A percentile compares a stretch with the other conserved stretches of the same genome.
Conservation (phyloP, 2,888 invertebrate species). For the Dendrolimus houi region DNA sequence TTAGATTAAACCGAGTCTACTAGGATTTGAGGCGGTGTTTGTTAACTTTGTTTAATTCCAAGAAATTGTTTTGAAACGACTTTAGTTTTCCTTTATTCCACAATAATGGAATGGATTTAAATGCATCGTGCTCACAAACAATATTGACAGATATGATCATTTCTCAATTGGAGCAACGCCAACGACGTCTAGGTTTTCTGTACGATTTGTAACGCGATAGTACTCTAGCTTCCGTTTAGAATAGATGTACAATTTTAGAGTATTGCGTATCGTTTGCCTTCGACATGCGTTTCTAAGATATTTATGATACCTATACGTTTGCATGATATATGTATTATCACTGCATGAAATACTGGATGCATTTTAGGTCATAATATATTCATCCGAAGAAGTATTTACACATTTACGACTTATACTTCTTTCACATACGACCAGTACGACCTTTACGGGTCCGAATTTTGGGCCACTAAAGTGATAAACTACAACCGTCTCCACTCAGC, state of each 20-base stretch:
- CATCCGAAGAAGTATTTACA: too few species aligned
- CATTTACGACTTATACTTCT: too few species aligned
- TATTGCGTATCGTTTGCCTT: constrained; percentile 54
- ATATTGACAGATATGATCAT: constrained; percentile 76
- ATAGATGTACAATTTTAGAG: constrained; percentile 64
- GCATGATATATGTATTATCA: constrained; percentile 20
- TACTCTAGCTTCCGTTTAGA: constrained; percentile 64
- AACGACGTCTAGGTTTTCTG: constrained; percentile 66
- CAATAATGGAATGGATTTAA: constrained; percentile 37
- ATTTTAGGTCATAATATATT: too few species aligned
- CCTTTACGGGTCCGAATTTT: too few species aligned
- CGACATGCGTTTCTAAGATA: constrained; percentile 55
- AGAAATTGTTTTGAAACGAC: constrained; percentile 15
- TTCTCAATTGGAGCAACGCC: constrained; percentile 68
- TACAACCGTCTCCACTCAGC: too few species aligned
- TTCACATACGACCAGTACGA: too few species aligned
- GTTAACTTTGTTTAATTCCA: constrained; percentile 13
- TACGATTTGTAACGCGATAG: constrained; percentile 68
- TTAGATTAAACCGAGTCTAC: constrained; percentile 51
- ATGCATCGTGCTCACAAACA: constrained; percentile 61
- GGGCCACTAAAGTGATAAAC: too few species aligned
- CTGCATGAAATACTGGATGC: too few species aligned
- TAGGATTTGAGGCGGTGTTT: constrained; percentile 33
- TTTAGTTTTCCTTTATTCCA: constrained; percentile 27
- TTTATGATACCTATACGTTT: constrained; percentile 52